phyloP scores from a whole-genome alignment of 2,797 vertebrate species.

The Manis pentadactyla region DNA sequence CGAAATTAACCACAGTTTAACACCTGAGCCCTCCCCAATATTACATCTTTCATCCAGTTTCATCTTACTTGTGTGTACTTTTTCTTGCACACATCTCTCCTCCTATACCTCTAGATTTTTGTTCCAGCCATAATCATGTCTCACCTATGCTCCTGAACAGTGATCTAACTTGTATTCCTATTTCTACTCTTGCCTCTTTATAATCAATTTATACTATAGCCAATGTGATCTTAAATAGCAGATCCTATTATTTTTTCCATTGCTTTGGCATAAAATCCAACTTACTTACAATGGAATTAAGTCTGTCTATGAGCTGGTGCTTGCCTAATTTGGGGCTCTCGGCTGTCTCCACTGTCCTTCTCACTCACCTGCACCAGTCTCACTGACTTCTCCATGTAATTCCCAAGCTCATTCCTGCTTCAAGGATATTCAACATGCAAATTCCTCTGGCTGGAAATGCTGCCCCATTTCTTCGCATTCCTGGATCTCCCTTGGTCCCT shows the following conservation, averaged over 20 bases:
- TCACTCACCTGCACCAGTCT: background rate
- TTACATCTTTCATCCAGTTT: background rate
- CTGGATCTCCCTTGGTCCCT: too few relatives aligned
- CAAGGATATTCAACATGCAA: background rate
- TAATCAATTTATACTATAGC: background rate
- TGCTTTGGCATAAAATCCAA: background rate
- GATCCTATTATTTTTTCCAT: background rate
- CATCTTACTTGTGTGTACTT: accelerated
- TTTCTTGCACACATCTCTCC: background rate
- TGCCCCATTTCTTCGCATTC: accelerated
- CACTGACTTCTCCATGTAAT: background rate
- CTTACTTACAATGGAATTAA: background rate
- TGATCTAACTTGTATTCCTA: background rate
- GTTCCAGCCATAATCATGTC: background rate
- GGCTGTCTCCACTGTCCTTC: too few relatives aligned
- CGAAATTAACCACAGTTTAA: background rate
- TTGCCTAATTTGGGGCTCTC: background rate
- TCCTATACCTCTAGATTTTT: accelerated
- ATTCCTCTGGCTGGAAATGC: background rate
- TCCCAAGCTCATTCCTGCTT: background rate
- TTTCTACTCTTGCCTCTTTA: background rate
- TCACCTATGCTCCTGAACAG: background rate
- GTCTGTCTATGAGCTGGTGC: accelerated
- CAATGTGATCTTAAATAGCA: background rate
- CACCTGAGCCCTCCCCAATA: background rate